phyloP scores from a whole-genome alignment of 2,797 vertebrate genomes.

The Silurus lanzhouensis region DNA sequence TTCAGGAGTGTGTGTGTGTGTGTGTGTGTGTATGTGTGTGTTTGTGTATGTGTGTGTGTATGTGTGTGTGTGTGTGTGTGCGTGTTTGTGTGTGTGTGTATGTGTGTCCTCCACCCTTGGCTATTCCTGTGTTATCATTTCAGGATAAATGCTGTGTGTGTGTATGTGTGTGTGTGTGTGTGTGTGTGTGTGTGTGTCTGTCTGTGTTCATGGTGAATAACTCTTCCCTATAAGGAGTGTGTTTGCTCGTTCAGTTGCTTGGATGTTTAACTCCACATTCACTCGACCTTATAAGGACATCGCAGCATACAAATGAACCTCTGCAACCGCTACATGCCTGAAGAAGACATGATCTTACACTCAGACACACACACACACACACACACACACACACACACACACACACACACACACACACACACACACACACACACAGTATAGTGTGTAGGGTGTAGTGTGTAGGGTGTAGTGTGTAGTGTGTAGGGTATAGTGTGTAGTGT shows the following conservation, averaged over 20 bases:
- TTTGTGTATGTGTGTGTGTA: neutral
- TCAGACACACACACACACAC: conserved; percentile 3
- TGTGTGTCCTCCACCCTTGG: conserved; percentile 42
- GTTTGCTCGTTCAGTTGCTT: conserved; percentile 90
- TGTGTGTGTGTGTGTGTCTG: conserved; percentile 5
- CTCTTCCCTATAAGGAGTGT: conserved; percentile 99
- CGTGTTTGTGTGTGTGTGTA: conserved; percentile 13
- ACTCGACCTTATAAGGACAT: conserved; percentile 95
- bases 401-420: neutral
- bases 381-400: neutral
- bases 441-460: no score
- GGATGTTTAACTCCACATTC: conserved; percentile 82
- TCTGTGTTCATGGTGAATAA: conserved; percentile 24
- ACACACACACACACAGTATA: neutral
- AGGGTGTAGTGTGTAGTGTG: neutral
- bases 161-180: conserved; percentile 20
- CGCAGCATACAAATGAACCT: conserved; percentile 70
- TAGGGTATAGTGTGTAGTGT: no score
- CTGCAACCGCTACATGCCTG: conserved; percentile 18
- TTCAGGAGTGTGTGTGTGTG: neutral
- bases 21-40: conserved; percentile 13
- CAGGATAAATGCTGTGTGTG: conserved; percentile 70
- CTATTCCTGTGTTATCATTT: conserved; percentile 77
- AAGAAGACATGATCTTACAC: neutral
- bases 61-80: neutral